Evolutionary conservation across 2,797 vertebrate genomes (phyloP).

Genomic region (Poecilia gillii): DNA sequence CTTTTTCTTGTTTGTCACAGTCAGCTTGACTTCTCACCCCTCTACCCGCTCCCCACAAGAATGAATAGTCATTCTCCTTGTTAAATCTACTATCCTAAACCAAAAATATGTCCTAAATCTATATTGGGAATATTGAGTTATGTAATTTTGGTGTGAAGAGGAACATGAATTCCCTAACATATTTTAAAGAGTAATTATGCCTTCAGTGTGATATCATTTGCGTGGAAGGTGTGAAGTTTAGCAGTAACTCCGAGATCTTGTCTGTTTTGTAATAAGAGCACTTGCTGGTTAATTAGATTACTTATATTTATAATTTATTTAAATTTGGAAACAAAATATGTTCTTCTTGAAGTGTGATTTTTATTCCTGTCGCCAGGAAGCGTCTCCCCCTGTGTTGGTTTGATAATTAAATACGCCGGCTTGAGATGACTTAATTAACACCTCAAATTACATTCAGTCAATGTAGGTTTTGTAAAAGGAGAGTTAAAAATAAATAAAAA

Average conservation of each 20-base stretch:
- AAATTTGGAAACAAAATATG: background rate
- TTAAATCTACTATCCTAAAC: slow-evolving; percentile 16
- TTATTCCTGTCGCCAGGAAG: background rate
- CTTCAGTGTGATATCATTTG: slow-evolving; percentile 7
- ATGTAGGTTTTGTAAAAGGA: background rate
- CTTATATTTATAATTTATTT: background rate
- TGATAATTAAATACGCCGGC: slow-evolving; percentile 4
- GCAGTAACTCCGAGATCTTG: background rate
- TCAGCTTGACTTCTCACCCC: background rate
- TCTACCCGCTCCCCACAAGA: too few species aligned
- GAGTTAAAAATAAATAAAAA: background rate
- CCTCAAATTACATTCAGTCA: background rate
- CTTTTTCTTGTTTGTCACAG: slow-evolving; percentile 32
- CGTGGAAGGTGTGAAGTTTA: background rate
- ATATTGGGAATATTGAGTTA: background rate
- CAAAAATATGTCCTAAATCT: background rate
- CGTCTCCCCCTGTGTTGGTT: slow-evolving; percentile 1
- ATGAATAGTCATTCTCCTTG: slow-evolving; percentile 5
- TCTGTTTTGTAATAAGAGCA: slow-evolving; percentile 7
- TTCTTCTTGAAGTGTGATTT: slow-evolving; percentile 3
- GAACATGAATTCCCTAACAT: background rate
- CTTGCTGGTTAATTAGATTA: background rate
- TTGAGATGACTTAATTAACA: slow-evolving; percentile 7
- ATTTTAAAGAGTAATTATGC: background rate
- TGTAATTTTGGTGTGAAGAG: background rate